Base-by-base conservation (phyloP, 2,797 vertebrate genomes). In the Clamator glandarius region DNA sequence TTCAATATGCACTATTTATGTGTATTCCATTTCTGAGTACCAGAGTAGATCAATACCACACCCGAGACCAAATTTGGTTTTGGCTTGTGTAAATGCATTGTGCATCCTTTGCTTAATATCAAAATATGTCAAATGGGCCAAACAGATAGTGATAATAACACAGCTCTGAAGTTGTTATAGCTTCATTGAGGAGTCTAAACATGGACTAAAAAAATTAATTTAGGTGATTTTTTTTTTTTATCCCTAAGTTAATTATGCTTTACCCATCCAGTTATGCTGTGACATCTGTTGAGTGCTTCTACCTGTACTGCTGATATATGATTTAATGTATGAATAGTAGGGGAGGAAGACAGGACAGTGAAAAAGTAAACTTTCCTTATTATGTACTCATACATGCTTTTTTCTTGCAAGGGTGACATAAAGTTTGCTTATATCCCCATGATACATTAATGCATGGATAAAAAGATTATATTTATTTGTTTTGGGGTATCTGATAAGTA, bases 1-100 rank as follows among this genome's bases (percentile, higher is more conserved):
- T 93, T 35, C 33, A 70, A 28, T 79, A 54, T 70, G 35, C 50
- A 72, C 25, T 95, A 89, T 93, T 92, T 91, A 55, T 67, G 12
- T 80, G 48, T 91, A 81, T 86, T 70, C 73, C 77, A 6, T 92
- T 89, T 89, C 48, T 84, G 89, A 70, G 33, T 76, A 36, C 9
- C 55, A 59, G 25, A 87, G 26, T 48, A 52, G 70, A 93, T 87
- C 77, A 75, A 58, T 88, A 50, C 12, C 54, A 15, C 68, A 87
- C 5, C 7, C 63, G 82, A 90, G 35, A 95, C 29, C 52, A 50
- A 15, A 87, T 90, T 92, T 83, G 19, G 29, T 66, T 94, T 92
- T 84, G 67, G 54, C 67, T 87, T 57, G 11, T 35, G 19, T 51
- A 77, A 92, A 75, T 81, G 35, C 24, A 62, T 92, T 93, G 76